Percentiles rank a stretch among this genome's conserved stretches.
Evolutionary conservation across 2,888 invertebrate species (phyloP).

Genomic region (Synergus gifuensis): DNA sequence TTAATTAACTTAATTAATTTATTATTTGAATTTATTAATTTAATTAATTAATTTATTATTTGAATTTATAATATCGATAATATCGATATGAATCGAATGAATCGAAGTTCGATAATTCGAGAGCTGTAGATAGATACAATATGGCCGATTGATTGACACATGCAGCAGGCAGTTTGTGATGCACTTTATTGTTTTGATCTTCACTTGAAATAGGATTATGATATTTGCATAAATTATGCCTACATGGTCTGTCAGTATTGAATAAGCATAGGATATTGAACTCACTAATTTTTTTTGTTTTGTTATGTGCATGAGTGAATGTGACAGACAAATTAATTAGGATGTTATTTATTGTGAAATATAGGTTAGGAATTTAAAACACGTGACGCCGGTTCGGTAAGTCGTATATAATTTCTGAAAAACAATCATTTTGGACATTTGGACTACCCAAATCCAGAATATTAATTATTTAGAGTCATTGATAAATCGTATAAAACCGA

Average conservation of each 20-base stretch:
- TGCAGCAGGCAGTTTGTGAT: not conserved
- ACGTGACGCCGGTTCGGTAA: not conserved
- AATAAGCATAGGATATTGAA: not conserved
- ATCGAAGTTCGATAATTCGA: not conserved
- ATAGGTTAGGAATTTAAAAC: not conserved
- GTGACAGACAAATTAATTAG: not conserved
- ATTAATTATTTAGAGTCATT: not conserved
- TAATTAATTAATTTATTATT: too few species aligned
- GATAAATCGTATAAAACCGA: not conserved
- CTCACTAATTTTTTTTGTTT: not conserved
- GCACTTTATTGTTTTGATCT: not conserved
- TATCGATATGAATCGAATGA: not conserved
- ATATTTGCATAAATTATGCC: not conserved
- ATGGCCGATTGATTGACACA: not conserved
- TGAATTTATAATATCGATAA: not conserved
- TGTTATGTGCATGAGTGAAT: not conserved
- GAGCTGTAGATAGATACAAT: not conserved
- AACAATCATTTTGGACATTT: not conserved
- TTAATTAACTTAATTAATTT: too few species aligned
- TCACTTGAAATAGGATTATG: not conserved
- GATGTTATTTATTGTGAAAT: not conserved
- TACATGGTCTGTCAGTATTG: not conserved
- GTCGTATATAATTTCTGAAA: not conserved
- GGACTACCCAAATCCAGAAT: not conserved
- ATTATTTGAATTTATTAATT: too few species aligned